A percentile compares a stretch with the other conserved stretches of the same genome.
Conservation (phyloP, 2,888 invertebrate species). For the Ophioninae sp. region DNA sequence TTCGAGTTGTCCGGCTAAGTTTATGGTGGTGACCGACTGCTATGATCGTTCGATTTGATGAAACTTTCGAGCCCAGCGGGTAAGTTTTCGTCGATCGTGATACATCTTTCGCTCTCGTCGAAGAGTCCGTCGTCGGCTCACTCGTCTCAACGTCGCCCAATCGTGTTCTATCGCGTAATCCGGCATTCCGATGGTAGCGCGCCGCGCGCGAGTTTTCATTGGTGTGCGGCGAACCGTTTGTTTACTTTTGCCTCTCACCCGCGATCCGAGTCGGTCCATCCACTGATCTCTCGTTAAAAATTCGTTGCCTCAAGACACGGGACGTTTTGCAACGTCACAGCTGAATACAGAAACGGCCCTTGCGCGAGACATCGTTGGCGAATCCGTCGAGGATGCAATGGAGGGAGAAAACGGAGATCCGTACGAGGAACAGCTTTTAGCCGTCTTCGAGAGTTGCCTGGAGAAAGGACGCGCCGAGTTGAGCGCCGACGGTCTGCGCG, state of each 20-base stretch:
- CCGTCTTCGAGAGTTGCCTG: conserved; percentile 91
- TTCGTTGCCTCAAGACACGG: neutral
- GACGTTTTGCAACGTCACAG: neutral
- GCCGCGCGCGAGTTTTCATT: neutral
- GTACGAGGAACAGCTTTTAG: conserved; percentile 91
- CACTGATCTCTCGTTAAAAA: conserved; percentile 6
- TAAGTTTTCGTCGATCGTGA: neutral
- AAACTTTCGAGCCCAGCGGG: neutral
- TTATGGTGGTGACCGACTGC: neutral
- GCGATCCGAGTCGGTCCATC: conserved; percentile 46
- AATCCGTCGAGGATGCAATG: conserved; percentile 72
- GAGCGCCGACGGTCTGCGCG: conserved; percentile 85
- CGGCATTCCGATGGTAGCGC: no score
- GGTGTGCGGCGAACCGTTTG: conserved; percentile 24
- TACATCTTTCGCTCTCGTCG: neutral
- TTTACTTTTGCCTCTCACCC: conserved; percentile 31
- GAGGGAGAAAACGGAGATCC: conserved; percentile 83
- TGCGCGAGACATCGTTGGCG: neutral
- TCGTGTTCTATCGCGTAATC: neutral
- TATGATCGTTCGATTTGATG: neutral
- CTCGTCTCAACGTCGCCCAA: neutral
- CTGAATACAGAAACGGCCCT: neutral
- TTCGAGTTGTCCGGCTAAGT: no score
- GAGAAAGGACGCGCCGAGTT: conserved; percentile 86
- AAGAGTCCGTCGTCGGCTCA: neutral